These are phyloP conservation scores for Pterostichus madidus DNA, from an alignment of 2,888 invertebrate species.

Conservation along the genomic window DNA sequence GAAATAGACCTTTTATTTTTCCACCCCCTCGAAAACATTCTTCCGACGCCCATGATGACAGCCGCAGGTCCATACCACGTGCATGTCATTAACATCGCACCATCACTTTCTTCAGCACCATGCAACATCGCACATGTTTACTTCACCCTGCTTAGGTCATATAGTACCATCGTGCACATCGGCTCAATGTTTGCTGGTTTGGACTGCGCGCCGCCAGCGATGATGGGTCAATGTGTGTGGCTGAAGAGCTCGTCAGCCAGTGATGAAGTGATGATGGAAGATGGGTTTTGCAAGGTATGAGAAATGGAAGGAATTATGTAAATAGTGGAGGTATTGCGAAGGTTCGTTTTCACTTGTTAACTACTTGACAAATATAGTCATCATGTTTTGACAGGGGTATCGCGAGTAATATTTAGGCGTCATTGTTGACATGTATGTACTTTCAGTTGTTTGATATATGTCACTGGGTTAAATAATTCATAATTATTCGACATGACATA, in stretches of 20 bases:
- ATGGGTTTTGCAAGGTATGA: not conserved
- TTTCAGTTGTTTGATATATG: too few relatives aligned
- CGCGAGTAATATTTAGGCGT: not conserved
- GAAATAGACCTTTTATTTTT: too few relatives aligned
- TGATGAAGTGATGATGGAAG: slow-evolving; percentile 11
- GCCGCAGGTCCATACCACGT: slow-evolving; percentile 22
- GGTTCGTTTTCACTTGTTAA: not conserved
- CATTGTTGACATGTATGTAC: not conserved
- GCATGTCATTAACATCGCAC: slow-evolving; percentile 29
- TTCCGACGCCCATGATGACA: not conserved
- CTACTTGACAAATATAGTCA: not conserved
- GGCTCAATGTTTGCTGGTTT: not conserved
- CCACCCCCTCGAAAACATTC: too few relatives aligned
- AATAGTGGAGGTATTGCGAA: not conserved
- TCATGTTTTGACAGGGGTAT: not conserved
- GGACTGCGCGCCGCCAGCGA: slow-evolving; percentile 20
- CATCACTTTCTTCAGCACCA: not conserved
- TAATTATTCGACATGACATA: too few relatives aligned
- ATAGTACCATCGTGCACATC: not conserved
- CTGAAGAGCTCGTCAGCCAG: not conserved
- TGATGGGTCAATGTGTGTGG: slow-evolving; percentile 45
- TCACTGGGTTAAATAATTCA: too few relatives aligned
- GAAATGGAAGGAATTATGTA: not conserved
- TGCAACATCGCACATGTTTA: not conserved
- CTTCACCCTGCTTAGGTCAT: not conserved